Conservation (phyloP, 2,888 invertebrate genomes). For the Trilocha varians region DNA sequence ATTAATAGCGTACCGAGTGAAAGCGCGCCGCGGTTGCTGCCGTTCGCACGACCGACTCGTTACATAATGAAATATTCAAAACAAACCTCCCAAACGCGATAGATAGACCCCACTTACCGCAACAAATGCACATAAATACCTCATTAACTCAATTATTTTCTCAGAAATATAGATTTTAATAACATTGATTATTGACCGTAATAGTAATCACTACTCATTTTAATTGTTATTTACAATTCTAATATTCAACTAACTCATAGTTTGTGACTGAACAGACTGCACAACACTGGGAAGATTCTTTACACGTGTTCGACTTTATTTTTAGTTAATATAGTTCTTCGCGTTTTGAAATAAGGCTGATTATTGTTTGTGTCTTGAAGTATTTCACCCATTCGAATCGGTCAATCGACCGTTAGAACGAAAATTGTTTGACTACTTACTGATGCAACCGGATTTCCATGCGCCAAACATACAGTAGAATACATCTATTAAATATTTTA, state of each 20-base stretch:
- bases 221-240: constrained; percentile 22
- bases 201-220: constrained; percentile 9
- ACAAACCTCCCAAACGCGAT: constrained; percentile 58
- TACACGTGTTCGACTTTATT: not conserved
- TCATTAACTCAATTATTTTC: no score
- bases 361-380: constrained; percentile 11
- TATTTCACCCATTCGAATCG: constrained; percentile 8
- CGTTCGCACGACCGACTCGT: constrained; percentile 51
- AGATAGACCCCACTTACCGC: constrained; percentile 33
- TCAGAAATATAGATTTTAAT: no score
- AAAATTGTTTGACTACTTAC: constrained; percentile 30
- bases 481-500: not conserved
- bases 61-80: constrained; percentile 67
- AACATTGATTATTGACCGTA: no score
- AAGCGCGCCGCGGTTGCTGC: constrained; percentile 49
- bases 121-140: constrained; percentile 25
- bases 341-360: constrained; percentile 15
- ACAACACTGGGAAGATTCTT: constrained; percentile 1
- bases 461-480: constrained; percentile 18
- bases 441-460: constrained; percentile 21
- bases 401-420: constrained; percentile 33
- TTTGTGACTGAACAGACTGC: constrained; percentile 5
- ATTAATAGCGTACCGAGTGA: constrained; percentile 64
- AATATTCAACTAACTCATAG: constrained; percentile 21
- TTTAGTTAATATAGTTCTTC: constrained; percentile 16